A percentile compares a stretch with the other conserved stretches of the same genome.
phyloP scores from a whole-genome alignment of 2,797 vertebrate species.

The Pseudochromis fuscus region DNA sequence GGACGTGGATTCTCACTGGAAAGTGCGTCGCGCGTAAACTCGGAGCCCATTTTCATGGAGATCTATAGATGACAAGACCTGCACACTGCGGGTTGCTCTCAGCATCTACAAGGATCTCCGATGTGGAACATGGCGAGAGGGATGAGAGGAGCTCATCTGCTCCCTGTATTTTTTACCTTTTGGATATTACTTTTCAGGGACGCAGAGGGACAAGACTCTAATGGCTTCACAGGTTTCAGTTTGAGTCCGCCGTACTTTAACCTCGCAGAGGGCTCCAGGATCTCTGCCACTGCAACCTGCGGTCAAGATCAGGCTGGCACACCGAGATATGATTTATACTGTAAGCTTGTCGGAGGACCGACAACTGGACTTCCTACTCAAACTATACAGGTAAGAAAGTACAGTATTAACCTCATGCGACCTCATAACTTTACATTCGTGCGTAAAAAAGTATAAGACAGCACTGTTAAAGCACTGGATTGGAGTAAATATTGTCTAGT shows the following conservation, averaged over 20 bases:
- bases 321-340: conserved; percentile 88
- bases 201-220: conserved; percentile 62
- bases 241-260: conserved; percentile 94
- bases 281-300: conserved; percentile 92
- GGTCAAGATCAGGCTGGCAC: conserved; percentile 84
- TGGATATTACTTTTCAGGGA: conserved; percentile 47
- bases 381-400: conserved; percentile 89
- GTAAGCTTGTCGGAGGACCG: conserved; percentile 93
- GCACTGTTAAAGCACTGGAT: background rate
- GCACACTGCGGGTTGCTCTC: conserved; percentile 65
- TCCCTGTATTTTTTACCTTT: conserved; percentile 50
- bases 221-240: conserved; percentile 79
- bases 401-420: background rate
- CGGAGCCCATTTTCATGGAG: conserved; percentile 65
- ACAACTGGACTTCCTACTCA: conserved; percentile 79
- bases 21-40: conserved; percentile 46
- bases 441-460: conserved; percentile 3
- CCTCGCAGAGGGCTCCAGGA: conserved; percentile 85
- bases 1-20: conserved; percentile 9
- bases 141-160: conserved; percentile 66
- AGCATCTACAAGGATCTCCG: conserved; percentile 71
- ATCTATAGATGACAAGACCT: conserved; percentile 71
- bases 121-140: conserved; percentile 80
- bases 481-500: no score
- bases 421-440: background rate